Base-by-base conservation (phyloP, 2,113 vertebrate species). In the Brachypteracias leptosomus region DNA sequence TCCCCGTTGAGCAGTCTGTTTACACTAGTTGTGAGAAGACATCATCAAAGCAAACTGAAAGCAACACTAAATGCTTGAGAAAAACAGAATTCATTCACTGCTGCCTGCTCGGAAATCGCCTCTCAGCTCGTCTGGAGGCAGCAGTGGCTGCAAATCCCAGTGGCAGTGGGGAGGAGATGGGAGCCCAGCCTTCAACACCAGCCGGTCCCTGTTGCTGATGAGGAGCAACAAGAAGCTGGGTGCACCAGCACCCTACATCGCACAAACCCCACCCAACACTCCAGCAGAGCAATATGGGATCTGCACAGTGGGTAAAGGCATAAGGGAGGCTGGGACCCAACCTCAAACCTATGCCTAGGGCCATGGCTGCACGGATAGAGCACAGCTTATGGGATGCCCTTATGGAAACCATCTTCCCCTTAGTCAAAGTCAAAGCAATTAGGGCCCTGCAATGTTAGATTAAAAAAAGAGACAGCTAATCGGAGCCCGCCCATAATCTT, bases 21-120 rank as follows among this genome's bases (percentile, higher is more conserved):
- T 91, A 95, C 93, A 95, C 88, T 81, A 21, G 88, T 88, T 94
- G 94, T 91, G 85, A 87, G 95, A 89, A 97, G 93, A 13, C 94
- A 94, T 93, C 95, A 95, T 96, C 97, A 95, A 96, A 95, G 91
- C 93, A 88, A 93, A 89, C 94, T 89, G 93, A 94, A 96, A 94
- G 92, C 92, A 95, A 92, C 95, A 92, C 91, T 95, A 95, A 96
- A 96, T 88, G 93, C 88, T 93, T 61, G 65, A 80, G 90, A 90
- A 94, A 97, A 94, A 70, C 90, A 89, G 85, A 93, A 94, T 92
- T 93, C 91, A 86, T 87, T 90, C 88, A 75, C 49, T 35, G 66
- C 85, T 71, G 88, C 89, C 66, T 94, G 88, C 65, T 96, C 83
- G 35, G 75, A 52, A 67, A 84, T 70, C 26, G 55, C 90, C 91